Conservation (phyloP, 2,113 vertebrate species). For the Poeciliopsis turrubarensis region DNA sequence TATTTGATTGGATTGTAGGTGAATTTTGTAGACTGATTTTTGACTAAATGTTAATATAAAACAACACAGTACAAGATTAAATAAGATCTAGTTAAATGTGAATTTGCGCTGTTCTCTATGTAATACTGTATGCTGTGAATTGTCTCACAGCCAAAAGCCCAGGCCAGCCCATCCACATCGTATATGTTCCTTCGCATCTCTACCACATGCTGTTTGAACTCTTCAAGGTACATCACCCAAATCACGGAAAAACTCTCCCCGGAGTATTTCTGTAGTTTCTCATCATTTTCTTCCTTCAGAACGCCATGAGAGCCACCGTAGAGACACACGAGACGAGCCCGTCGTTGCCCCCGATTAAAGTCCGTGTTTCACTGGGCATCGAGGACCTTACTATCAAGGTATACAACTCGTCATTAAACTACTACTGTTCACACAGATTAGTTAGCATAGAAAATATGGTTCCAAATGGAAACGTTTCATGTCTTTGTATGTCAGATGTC, state of each 20-base stretch:
- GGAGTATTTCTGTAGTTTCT: not conserved
- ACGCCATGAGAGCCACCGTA: constrained; percentile 97
- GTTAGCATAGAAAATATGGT: not conserved
- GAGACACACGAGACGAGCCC: constrained; percentile 88
- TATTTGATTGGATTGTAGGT: not conserved
- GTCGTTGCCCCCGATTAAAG: constrained; percentile 87
- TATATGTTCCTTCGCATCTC: constrained; percentile 96
- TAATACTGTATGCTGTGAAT: not conserved
- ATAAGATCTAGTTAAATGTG: too few relatives aligned
- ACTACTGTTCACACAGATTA: not conserved
- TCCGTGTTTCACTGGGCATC: constrained; percentile 88
- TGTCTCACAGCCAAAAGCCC: constrained; percentile 83
- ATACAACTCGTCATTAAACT: too few relatives aligned
- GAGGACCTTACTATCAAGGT: constrained; percentile 99
- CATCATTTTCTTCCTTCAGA: constrained; percentile 76
- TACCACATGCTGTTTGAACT: constrained; percentile 99
- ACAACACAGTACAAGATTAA: not conserved
- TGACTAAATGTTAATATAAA: not conserved
- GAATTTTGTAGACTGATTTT: not conserved
- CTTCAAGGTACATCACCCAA: constrained; percentile 87
- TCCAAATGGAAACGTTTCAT: not conserved
- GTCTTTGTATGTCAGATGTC: constrained; percentile 83
- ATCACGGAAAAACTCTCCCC: too few relatives aligned
- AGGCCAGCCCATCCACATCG: constrained; percentile 86
- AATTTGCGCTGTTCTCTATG: not conserved